Evolutionary conservation across 2,113 vertebrate genomes (phyloP), one percentile per base, ranked within the genome.

Genomic region (Microcebus jonahi): DNA sequence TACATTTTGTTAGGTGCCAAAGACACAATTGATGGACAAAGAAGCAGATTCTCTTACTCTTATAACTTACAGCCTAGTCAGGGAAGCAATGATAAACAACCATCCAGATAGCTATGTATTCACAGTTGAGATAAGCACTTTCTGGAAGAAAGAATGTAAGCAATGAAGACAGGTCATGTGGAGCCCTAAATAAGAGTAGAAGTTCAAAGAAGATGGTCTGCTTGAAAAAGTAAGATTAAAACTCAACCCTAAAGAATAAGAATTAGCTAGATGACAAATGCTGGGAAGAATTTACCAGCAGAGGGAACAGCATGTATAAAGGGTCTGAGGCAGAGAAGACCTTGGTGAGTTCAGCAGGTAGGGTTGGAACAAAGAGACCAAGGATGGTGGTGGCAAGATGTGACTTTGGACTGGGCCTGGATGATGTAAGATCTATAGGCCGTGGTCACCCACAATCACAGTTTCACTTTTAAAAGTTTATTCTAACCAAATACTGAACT

Each of bases 231-330:
- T 55, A 25, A 83, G 10, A 73, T 59, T 92, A 90, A 94, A 84
- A 90, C n/a, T 65, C n/a, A 90, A 13, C 39, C 42, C 42, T 85
- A 3, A 73, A 55, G 25, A 77, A 65, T 86, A 92, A 95, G 31
- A 83, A 55, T 71, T 70, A 2, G 2, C 6, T 8, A 71, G 36
- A 73, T 45, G 29, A 71, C 71, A 1, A 79, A 25, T 84, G 9
- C 61, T 87, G 42, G 57, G 8, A 59, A 94, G 80, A 83, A 4
- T 2, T 29, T 11, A 6, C 10, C 8, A 25, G 29, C 29, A 76
- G 48, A 86, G 25, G 14, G 18, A 95, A 15, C 1, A 36, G 13
- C 34, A 55, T 45, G 23, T 18, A 31, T 11, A 61, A 77, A 94
- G 48, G 36, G 18, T 77, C 17, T 82, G 27, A 90, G 84, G 13